phyloP scores from a whole-genome alignment of 2,888 invertebrate genomes.

The Drosophila parthenogenetica region DNA sequence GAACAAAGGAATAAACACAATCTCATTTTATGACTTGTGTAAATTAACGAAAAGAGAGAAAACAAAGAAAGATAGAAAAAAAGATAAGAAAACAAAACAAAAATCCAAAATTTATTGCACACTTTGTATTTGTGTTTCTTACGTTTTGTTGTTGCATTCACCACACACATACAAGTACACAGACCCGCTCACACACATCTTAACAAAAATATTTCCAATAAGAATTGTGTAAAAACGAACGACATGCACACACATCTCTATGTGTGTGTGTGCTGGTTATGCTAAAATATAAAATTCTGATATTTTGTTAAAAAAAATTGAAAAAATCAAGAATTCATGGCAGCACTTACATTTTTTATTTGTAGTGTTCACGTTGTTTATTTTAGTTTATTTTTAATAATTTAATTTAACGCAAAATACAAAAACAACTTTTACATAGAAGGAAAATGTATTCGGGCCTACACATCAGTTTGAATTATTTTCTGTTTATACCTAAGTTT shows the following conservation, averaged over 20 bases:
- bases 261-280: conserved; percentile 1
- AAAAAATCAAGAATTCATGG: conserved; percentile 10
- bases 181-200: conserved; percentile 1
- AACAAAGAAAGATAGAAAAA: neutral
- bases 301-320: conserved; percentile 16
- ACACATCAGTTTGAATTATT: conserved; percentile 50
- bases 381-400: conserved; percentile 49
- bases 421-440: conserved; percentile 17
- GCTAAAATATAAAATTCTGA: conserved; percentile 20
- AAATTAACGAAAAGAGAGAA: conserved; percentile 14
- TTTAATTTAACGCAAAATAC: conserved; percentile 43
- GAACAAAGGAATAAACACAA: conserved; percentile 21
- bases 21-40: conserved; percentile 41
- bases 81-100: neutral
- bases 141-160: conserved; percentile 40
- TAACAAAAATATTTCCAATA: conserved; percentile 12
- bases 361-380: conserved; percentile 39
- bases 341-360: conserved; percentile 16
- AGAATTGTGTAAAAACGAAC: neutral
- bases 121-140: conserved; percentile 37
- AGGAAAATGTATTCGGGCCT: conserved; percentile 47
- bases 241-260: neutral
- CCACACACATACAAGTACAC: conserved; percentile 8
- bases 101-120: conserved; percentile 29
- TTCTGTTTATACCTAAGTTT: conserved; percentile 59